These are phyloP conservation scores for Dolichoris vasculosae DNA, from an alignment of 1,140 invertebrate genomes.

Conservation along the genomic window DNA sequence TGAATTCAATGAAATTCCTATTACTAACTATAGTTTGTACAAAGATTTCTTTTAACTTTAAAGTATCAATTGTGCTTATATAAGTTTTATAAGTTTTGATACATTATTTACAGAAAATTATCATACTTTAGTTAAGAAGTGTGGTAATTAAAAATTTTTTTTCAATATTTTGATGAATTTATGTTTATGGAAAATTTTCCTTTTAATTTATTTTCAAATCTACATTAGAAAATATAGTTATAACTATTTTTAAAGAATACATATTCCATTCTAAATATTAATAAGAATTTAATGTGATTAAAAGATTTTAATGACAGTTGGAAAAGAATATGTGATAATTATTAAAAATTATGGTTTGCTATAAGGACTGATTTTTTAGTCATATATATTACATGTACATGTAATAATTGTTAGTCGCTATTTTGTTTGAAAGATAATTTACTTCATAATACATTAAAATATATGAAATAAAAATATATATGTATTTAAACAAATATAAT, in stretches of 20 bases:
- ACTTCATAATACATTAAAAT: not conserved
- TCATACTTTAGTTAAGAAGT: not conserved
- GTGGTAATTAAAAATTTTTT: not conserved
- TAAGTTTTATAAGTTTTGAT: not conserved
- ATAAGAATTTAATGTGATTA: not conserved
- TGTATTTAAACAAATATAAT: not conserved
- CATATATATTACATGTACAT: not conserved
- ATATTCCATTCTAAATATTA: not conserved
- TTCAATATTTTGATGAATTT: not conserved
- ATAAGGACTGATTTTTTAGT: not conserved
- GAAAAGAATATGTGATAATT: not conserved
- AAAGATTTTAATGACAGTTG: not conserved
- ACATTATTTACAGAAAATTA: not conserved
- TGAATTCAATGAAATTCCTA: slow-evolving; percentile 64
- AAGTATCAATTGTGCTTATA: not conserved
- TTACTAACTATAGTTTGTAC: not conserved
- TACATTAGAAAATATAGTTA: not conserved
- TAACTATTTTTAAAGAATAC: not conserved
- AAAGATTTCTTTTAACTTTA: not conserved
- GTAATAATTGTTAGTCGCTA: not conserved
- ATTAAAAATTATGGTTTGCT: not conserved
- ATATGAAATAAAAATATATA: not conserved
- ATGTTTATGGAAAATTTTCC: not conserved
- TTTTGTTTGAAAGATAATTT: not conserved
- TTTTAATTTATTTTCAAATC: not conserved